Evolutionary conservation across 2,888 invertebrate species (phyloP), one percentile per base, ranked within the genome.

Genomic region (Hydriomena furcata): DNA sequence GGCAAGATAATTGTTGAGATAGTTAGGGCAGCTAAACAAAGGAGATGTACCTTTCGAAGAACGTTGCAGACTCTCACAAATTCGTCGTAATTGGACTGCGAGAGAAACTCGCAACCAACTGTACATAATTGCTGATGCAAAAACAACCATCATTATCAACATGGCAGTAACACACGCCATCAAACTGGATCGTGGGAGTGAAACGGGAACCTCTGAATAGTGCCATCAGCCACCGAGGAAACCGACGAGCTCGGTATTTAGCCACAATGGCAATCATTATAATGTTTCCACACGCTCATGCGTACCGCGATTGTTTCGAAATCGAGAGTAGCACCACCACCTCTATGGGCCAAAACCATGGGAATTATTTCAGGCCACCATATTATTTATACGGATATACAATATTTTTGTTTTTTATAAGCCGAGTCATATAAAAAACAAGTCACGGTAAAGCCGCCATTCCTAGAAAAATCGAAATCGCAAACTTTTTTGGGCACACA

Each of bases 131-230:
- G 82, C 78, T 82, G 78, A 86, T 84, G 87, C 84, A 85, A 86
- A 88, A 88, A 85, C 82, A 74, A 75, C 73, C 77, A 77, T 78
- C 85, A 84, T 84, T 83, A 83, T 79, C 80, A 78, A 72, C 79
- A 71, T 73, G 79, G 77, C 80, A 80, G 81, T 82, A 85, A 77
- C 78, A 85, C 82, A 85, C 83, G 81, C 77, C 53, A 49, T 78
- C 69, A 67, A 90, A 86, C 75, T 87, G 77, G 85, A 84, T 82
- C 89, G 89, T 90, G 89, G 85, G 89, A 90, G 82, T 76, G 82
- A 84, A 86, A 87, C 84, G 86, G 86, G 82, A 85, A 73, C 73
- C 79, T 71, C 71, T 79, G 73, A 80, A 83, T 80, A 74, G 73
- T 72, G 68, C 70, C 79, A 72, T 70, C 75, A 70, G 68, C 71